phyloP scores from a whole-genome alignment of 2,113 vertebrate genomes.

The Xerus inauris region DNA sequence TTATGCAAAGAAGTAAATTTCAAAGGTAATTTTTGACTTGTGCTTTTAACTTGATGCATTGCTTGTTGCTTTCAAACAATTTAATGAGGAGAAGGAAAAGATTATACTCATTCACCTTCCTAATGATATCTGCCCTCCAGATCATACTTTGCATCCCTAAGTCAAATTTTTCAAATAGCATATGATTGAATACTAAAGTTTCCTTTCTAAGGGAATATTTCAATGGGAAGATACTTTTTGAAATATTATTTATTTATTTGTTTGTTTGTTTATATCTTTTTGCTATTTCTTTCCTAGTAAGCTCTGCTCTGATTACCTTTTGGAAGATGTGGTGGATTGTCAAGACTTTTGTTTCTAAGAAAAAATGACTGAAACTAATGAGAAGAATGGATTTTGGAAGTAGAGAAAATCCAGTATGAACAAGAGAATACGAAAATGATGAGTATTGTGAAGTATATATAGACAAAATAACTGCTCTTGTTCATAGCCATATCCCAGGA shows the following conservation, averaged over 20 bases:
- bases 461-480: neutral
- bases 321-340: neutral
- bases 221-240: slow-evolving; percentile 46
- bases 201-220: neutral
- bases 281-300: slow-evolving; percentile 12
- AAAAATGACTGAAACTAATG: slow-evolving; percentile 10
- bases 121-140: slow-evolving; percentile 45
- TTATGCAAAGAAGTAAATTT: slow-evolving; percentile 61
- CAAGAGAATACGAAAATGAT: neutral
- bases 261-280: slow-evolving; percentile 38
- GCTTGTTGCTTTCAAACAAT: slow-evolving; percentile 52
- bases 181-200: slow-evolving; percentile 60
- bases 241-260: slow-evolving; percentile 17
- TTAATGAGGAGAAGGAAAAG: slow-evolving; percentile 66
- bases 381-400: slow-evolving; percentile 6
- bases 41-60: slow-evolving; percentile 38
- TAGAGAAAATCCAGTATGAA: neutral
- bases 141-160: slow-evolving; percentile 51
- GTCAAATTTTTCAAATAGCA: slow-evolving; percentile 63
- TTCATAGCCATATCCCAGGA: neutral
- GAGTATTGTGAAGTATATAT: neutral
- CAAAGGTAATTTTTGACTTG: slow-evolving; percentile 36
- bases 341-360: slow-evolving; percentile 32
- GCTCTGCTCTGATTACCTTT: neutral
- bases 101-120: slow-evolving; percentile 72